Evolutionary conservation across 37 sponge, comb jelly and placozoan genomes (phyloP).

Genomic region (Theonella swinhoei): DNA sequence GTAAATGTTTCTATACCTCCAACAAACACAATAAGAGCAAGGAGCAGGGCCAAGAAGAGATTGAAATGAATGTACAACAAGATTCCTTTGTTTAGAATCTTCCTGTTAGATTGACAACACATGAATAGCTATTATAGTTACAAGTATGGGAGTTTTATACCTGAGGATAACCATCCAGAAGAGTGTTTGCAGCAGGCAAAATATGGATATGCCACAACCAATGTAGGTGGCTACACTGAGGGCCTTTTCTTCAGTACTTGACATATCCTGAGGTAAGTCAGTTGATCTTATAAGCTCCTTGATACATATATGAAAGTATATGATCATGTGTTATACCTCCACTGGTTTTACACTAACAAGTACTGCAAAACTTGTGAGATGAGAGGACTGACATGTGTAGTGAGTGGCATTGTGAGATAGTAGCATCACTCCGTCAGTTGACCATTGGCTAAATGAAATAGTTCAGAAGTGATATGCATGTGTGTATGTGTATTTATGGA

Average conservation of each 20-base stretch:
- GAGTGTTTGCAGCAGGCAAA: slow-evolving; percentile 21
- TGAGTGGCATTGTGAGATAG: neutral
- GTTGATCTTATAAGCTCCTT: too few species aligned
- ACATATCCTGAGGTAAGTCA: neutral
- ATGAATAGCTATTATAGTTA: too few species aligned
- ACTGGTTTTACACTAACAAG: slow-evolving; percentile 41
- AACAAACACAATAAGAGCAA: slow-evolving; percentile 46
- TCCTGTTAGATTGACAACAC: slow-evolving; percentile 15
- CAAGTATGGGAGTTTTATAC: too few species aligned
- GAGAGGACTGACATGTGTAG: slow-evolving; percentile 10
- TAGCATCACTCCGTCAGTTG: neutral
- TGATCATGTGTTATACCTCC: too few species aligned
- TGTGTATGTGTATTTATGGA: neutral
- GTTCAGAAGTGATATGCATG: too few species aligned
- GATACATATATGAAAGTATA: too few species aligned
- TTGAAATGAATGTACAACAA: slow-evolving; percentile 57
- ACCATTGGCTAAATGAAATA: slow-evolving; percentile 17
- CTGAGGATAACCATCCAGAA: neutral
- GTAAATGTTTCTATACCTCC: slow-evolving; percentile 36
- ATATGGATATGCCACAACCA: slow-evolving; percentile 31
- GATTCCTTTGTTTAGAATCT: slow-evolving; percentile 16
- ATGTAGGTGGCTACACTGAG: slow-evolving; percentile 15
- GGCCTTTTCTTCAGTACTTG: neutral
- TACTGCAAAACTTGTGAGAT: slow-evolving; percentile 55
- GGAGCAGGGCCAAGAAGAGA: slow-evolving; percentile 39